Percentiles rank a stretch among this genome's conserved stretches.
Evolutionary conservation across 1,140 invertebrate genomes (phyloP).

Genomic region (Muscidifurax raptorellus): DNA sequence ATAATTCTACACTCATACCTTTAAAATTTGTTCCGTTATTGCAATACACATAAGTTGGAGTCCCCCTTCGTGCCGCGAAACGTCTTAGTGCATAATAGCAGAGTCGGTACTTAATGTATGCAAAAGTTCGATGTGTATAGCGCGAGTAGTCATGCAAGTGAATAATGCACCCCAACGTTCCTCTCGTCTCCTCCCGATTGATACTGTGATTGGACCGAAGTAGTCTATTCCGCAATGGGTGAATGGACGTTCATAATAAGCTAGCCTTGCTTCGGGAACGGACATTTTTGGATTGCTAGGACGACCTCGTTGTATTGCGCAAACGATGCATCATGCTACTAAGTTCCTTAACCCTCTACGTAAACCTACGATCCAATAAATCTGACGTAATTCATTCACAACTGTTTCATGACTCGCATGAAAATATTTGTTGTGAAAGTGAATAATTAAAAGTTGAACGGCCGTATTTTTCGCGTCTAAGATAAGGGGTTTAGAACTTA

Average conservation of each 20-base stretch:
- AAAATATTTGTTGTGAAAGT: slow-evolving; percentile 45
- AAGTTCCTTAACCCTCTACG: slow-evolving; percentile 27
- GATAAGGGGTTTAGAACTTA: slow-evolving; percentile 13
- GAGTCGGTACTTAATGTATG: no score
- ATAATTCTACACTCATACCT: not conserved
- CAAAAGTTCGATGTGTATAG: no score
- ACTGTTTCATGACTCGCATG: slow-evolving; percentile 53
- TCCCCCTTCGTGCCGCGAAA: slow-evolving; percentile 54
- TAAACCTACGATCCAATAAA: slow-evolving; percentile 55
- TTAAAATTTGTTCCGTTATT: slow-evolving; percentile 63
- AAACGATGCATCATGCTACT: not conserved
- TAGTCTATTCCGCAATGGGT: slow-evolving; percentile 31
- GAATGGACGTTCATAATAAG: slow-evolving; percentile 56
- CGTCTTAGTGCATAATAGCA: not conserved
- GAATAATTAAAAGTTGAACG: slow-evolving; percentile 36
- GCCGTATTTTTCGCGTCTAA: slow-evolving; percentile 20
- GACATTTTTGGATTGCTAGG: not conserved
- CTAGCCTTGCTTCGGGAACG: slow-evolving; percentile 30
- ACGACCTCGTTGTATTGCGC: not conserved
- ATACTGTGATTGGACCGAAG: no score
- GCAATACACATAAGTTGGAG: slow-evolving; percentile 42
- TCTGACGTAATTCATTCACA: slow-evolving; percentile 57
- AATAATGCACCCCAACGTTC: slow-evolving; percentile 59
- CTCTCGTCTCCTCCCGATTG: no score
- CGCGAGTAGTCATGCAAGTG: slow-evolving; percentile 16